Conservation (phyloP, 2,888 invertebrate genomes). For the Brenthis ino region DNA sequence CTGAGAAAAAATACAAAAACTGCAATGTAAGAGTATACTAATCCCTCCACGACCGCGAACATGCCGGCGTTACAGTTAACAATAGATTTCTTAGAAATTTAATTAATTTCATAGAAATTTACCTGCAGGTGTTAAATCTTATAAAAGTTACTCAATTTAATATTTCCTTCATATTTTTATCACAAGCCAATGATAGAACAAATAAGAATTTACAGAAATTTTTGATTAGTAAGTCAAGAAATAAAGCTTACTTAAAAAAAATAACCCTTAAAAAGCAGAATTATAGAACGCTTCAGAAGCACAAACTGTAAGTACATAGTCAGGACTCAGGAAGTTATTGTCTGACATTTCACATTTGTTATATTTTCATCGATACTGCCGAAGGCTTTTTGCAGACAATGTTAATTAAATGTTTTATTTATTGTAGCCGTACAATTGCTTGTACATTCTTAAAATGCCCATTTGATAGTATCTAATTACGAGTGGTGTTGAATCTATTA, state of each 20-base stretch:
- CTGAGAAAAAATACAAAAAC: too few species aligned
- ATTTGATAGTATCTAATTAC: conserved; percentile 10
- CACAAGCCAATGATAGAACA: too few species aligned
- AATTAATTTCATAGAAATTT: too few species aligned
- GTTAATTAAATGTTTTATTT: conserved; percentile 2
- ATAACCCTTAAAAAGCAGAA: not conserved
- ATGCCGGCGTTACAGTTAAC: too few species aligned
- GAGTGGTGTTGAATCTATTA: conserved; percentile 15
- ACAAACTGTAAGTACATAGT: not conserved
- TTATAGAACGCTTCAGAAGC: conserved; percentile 13
- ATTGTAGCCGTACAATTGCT: not conserved
- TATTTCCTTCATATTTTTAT: too few species aligned
- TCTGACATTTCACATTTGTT: conserved; percentile 6
- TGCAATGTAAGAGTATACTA: too few species aligned
- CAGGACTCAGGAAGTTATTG: conserved; percentile 3
- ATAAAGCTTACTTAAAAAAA: not conserved
- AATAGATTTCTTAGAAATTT: too few species aligned
- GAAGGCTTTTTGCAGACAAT: not conserved
- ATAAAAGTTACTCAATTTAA: too few species aligned
- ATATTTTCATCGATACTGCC: not conserved
- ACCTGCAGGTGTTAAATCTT: too few species aligned
- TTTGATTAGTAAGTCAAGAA: not conserved
- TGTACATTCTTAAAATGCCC: conserved; percentile 5
- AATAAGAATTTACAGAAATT: too few species aligned
- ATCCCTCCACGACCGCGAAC: too few species aligned